Conservation (phyloP, 92 coral and sea anemone genomes). For the Palythoa grandiflora region DNA sequence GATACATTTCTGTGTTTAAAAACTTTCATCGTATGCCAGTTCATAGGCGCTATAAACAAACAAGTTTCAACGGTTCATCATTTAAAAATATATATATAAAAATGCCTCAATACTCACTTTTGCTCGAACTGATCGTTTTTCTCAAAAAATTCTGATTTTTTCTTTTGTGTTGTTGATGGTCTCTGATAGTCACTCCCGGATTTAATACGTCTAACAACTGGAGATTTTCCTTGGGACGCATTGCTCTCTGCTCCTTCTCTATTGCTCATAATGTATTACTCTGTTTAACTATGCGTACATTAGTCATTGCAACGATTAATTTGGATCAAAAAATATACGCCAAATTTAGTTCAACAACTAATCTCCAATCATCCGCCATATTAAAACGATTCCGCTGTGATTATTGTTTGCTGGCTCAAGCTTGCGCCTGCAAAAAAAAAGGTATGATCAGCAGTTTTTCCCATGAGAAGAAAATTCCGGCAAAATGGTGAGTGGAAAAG, state of each 20-base stretch:
- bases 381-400: constrained; percentile 35
- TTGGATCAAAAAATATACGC: background rate
- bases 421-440: constrained; percentile 51
- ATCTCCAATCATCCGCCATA: constrained; percentile 42
- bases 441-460: constrained; percentile 53
- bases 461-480: constrained; percentile 45
- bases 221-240: background rate
- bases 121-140: constrained; percentile 81
- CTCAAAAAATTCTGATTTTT: constrained; percentile 84
- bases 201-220: background rate
- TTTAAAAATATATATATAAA: background rate
- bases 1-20: too few relatives aligned
- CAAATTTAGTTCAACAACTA: background rate
- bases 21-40: too few relatives aligned
- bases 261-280: constrained; percentile 11
- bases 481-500: constrained; percentile 72
- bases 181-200: constrained; percentile 23
- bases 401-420: constrained; percentile 59
- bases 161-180: constrained; percentile 52
- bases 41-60: background rate
- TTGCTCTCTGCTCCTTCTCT: constrained; percentile 24
- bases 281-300: background rate
- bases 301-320: constrained; percentile 1
- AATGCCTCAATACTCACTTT: constrained; percentile 62
- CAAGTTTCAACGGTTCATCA: background rate